phyloP scores from a whole-genome alignment of 2,113 vertebrate genomes.

The Asarcornis scutulata region DNA sequence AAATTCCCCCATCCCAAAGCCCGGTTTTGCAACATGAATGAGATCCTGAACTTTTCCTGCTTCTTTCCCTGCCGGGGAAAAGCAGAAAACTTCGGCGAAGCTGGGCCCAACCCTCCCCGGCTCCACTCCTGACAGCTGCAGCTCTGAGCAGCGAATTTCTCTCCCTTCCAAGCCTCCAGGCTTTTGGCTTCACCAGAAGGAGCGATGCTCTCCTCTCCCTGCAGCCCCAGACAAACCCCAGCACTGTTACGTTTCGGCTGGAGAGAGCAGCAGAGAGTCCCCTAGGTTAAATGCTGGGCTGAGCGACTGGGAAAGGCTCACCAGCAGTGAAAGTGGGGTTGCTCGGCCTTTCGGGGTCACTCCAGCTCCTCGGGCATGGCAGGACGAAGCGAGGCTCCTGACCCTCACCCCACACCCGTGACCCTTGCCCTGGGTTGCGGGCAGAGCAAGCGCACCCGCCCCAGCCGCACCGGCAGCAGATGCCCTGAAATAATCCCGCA shows the following conservation, averaged over 20 bases:
- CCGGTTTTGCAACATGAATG: fast-evolving
- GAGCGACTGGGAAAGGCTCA: not conserved
- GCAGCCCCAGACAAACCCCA: not conserved
- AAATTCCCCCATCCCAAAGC: fast-evolving
- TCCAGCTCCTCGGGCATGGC: not conserved
- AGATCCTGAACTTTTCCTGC: not conserved
- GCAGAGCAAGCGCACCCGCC: not conserved
- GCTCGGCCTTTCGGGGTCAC: not conserved
- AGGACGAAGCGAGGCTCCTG: not conserved
- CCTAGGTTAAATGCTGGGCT: fast-evolving
- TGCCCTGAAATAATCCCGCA: not conserved
- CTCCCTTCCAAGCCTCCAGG: not conserved
- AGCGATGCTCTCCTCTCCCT: not conserved
- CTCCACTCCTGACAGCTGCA: not conserved
- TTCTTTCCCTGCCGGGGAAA: not conserved
- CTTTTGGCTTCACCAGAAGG: not conserved
- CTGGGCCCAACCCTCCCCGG: not conserved
- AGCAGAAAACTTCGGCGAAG: not conserved
- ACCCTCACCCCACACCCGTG: not conserved
- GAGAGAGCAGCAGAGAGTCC: conserved; percentile 51
- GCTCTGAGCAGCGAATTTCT: not conserved
- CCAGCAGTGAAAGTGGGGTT: fast-evolving
- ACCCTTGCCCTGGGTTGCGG: not conserved
- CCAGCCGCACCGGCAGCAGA: fast-evolving
- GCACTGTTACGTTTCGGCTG: not conserved